Base-by-base conservation (phyloP, 2,113 vertebrate genomes). In the Apistogramma diplotaenia region DNA sequence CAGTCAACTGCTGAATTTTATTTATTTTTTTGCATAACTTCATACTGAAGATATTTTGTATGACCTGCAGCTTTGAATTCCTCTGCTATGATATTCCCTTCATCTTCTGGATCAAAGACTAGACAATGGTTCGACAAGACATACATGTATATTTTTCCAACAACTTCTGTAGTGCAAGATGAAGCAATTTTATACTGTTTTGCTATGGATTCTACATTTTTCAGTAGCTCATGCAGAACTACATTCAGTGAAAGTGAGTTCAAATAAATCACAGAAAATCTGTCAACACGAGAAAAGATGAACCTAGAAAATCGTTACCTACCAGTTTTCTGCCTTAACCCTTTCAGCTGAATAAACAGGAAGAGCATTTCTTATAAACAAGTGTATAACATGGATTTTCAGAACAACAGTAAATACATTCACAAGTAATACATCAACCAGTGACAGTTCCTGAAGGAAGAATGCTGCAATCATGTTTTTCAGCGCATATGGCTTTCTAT, bases 361-460 rank as follows among this genome's bases (percentile, higher is more conserved):
- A 49, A 6, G 12, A 29, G 0, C 25, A 70, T 25, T 49, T 70
- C 16, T 49, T 25, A 70, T 10, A 29, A 27, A 67, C 27, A 49
- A 13, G 6, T 55, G 72, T 60, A 10, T 19, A 73, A 8, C 21
- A 76, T 65, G 27, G 76, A 86, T 88, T 79, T 76, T 18, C 43
- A 76, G 43, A 27, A 72, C 10, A 84, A 49, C 31, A 76, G 79
- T 72, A 53, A 86, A 82, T 55, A 80, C 40, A 79, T 86, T 54
- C 81, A 79, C 46, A 71, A 55, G 54, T 29, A 11, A 89, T 62
- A 72, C 55, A 83, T 81, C 78, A 85, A 74, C 29, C 19, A 40
- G 21, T 84, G 87, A 60, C 62, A 79, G 79, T 33, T 81, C 82
- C 75, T 86, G 74, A 89, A 82, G 75, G 54, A 71, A 25, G 29